Base-by-base conservation (phyloP, 2,888 invertebrate genomes). In the Drosophila peninsularis region DNA sequence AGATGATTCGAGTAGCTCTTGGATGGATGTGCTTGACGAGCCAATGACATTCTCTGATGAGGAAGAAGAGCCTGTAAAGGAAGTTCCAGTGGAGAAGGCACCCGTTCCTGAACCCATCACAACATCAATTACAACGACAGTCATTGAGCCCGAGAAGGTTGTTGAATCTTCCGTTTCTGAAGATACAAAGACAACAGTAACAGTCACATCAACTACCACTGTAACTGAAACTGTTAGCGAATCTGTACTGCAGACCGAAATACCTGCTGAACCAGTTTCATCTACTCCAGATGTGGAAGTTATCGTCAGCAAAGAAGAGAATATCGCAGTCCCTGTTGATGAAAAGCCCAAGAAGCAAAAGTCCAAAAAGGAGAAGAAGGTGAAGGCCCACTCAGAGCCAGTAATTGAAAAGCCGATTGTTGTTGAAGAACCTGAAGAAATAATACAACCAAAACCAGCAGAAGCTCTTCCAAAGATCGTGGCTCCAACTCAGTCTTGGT, bases 11-110 rank as follows among this genome's bases (percentile, higher is more conserved):
- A 78, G 89, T 30, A 88, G 78, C 64, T 66, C 88, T 2, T 92
- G 91, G 89, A 88, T 92, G 82, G 69, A 88, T 53, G 85, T 90
- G 10, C 45, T 90, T 45, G 92, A 93, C 41, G 91, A 92, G 61
- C 90, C 90, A 17, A 90, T 91, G 72, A 75, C 76, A 9, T 88
- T 92, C 52, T 90, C 91, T 3, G 91, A 90, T 11, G 39, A 39
- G 10, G 37, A 39, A 39, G 27, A 45, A 5, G 45, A 45, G n/a
- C 27, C 45, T 1, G 2, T 17, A 3, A 39, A 39, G 10, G 39
- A 39, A 19, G 6, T 19, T 19, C 21, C 42, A 2, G 21, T 14
- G 21, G 42, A 42, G 5, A 21, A 37, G 9, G 24, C 44, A 1
- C 24, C 24, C 0, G 24, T 24, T 14, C 0, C 14, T 24, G 44